phyloP scores from a whole-genome alignment of 2,797 vertebrate genomes.

The Alauda arvensis region DNA sequence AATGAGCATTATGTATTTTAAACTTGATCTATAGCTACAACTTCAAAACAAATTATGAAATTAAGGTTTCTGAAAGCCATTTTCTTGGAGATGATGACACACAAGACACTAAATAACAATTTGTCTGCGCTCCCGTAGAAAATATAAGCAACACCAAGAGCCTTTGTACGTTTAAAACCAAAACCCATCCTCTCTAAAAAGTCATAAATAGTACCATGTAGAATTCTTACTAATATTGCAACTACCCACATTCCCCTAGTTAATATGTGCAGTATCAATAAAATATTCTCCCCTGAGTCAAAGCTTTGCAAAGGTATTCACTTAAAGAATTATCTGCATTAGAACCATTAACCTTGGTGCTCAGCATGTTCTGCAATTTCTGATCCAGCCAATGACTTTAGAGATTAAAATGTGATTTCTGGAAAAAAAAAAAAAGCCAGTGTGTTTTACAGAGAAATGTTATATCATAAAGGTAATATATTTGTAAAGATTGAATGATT shows the following conservation, averaged over 20 bases:
- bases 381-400: constrained; percentile 17
- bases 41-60: constrained; percentile 36
- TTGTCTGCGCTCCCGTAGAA: background rate
- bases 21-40: constrained; percentile 5
- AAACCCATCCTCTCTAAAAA: constrained; percentile 8
- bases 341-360: constrained; percentile 33
- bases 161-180: background rate
- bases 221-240: constrained; percentile 45
- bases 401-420: constrained; percentile 22
- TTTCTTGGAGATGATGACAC: constrained; percentile 18
- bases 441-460: background rate
- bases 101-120: constrained; percentile 19
- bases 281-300: constrained; percentile 24
- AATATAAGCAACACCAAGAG: constrained; percentile 17
- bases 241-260: constrained; percentile 23
- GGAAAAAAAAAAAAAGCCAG: background rate
- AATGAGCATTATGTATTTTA: background rate
- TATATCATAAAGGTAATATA: background rate
- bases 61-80: constrained; percentile 28
- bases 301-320: constrained; percentile 30
- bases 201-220: constrained; percentile 11
- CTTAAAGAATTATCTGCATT: constrained; percentile 36
- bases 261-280: constrained; percentile 21
- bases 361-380: constrained; percentile 43
- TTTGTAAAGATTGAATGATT: background rate